phyloP scores from a whole-genome alignment of 2,888 invertebrate species.

The Chrysolina oricalcia region DNA sequence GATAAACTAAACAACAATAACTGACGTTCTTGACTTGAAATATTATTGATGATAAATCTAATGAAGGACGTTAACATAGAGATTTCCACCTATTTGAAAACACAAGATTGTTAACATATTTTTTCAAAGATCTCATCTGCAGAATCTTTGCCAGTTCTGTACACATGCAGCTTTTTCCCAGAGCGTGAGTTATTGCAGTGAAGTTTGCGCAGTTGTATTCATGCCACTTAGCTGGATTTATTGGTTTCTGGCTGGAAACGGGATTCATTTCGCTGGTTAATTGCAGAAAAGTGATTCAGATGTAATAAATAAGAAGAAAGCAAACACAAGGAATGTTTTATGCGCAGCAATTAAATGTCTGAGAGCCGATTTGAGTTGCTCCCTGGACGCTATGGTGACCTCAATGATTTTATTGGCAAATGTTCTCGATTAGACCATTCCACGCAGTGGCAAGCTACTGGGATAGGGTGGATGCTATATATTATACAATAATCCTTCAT shows the following conservation, averaged over 20 bases:
- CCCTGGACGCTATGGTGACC: not conserved
- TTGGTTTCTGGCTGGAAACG: not conserved
- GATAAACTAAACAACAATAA: no score
- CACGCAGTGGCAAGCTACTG: no score
- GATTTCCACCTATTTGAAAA: no score
- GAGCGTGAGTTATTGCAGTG: not conserved
- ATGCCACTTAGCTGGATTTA: constrained; percentile 3
- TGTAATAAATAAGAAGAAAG: not conserved
- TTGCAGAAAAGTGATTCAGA: constrained; percentile 7
- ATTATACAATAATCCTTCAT: no score
- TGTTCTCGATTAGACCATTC: not conserved
- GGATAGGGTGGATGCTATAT: no score
- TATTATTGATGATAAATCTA: no score
- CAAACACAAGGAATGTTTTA: constrained; percentile 9
- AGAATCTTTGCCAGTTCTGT: not conserved
- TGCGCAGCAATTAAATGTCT: constrained; percentile 1
- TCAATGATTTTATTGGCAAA: not conserved
- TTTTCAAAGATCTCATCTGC: no score
- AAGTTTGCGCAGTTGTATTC: constrained; percentile 9
- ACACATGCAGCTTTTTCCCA: not conserved
- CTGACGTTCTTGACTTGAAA: no score
- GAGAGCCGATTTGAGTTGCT: not conserved
- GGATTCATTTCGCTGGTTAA: constrained; percentile 7
- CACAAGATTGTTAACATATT: no score
- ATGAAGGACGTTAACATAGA: no score